Percentiles rank a stretch among this genome's conserved stretches.
Conservation (phyloP, 2,797 vertebrate species). For the Gobio occitaniae region DNA sequence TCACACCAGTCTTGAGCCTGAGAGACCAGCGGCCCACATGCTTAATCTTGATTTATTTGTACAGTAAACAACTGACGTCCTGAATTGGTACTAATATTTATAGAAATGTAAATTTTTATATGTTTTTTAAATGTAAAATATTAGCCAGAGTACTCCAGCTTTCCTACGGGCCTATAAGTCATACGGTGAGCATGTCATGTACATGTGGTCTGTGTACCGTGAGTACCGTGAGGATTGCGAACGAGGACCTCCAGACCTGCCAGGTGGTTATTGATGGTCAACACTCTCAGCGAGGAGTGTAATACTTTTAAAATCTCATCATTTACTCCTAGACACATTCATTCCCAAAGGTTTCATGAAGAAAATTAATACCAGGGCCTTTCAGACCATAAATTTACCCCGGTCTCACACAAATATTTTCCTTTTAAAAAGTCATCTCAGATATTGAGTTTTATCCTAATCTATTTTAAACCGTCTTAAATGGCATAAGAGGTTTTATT, state of each 20-base stretch:
- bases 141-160: conserved; percentile 49
- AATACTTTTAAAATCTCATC: conserved; percentile 67
- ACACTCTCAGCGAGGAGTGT: conserved; percentile 57
- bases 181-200: conserved; percentile 10
- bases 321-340: conserved; percentile 59
- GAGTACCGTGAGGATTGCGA: conserved; percentile 12
- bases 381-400: conserved; percentile 58
- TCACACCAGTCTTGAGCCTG: conserved; percentile 31
- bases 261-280: conserved; percentile 66
- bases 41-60: conserved; percentile 60
- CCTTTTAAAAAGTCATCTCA: conserved; percentile 58
- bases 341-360: conserved; percentile 60
- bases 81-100: conserved; percentile 64
- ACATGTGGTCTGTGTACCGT: not conserved
- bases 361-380: conserved; percentile 62
- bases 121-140: conserved; percentile 41
- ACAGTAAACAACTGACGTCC: conserved; percentile 51
- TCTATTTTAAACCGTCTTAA: conserved; percentile 34
- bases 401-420: conserved; percentile 54
- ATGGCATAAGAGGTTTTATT: conserved; percentile 15
- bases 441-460: conserved; percentile 56
- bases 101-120: conserved; percentile 60
- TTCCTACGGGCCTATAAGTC: conserved; percentile 52
- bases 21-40: conserved; percentile 17
- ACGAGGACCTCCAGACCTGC: conserved; percentile 48